Base-by-base conservation (phyloP, 2,797 vertebrate species). In the Typhlichthys subterraneus region DNA sequence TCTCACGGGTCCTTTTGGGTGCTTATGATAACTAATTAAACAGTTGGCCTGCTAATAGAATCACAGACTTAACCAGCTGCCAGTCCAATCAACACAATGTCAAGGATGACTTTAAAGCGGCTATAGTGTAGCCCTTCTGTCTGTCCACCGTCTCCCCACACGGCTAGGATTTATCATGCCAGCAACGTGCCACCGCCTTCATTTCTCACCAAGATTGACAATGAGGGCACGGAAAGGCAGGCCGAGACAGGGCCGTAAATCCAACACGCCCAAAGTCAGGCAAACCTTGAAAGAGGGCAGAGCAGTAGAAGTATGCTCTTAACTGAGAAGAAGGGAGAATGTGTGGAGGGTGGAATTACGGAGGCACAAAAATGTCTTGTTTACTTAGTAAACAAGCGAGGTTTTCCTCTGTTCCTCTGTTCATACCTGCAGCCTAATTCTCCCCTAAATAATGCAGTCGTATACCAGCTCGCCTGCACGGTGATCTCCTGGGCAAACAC, bases 271-370 rank as follows among this genome's bases (percentile, higher is more conserved):
- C 84, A 87, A 90, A 89, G 89, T 88, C 88, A 84, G 74, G 66
- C 76, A 81, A 87, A 89, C 88, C 88, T 89, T 89, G 82, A 85
- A 78, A 74, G 79, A 84, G 86, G 88, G 80, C 85, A 88, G 51
- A 12, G 70, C 69, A 69, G 59, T 61, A 73, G 78, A 80, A 85
- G 76, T 71, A 69, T 84, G 81, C 76, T 23, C 55, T 59, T 54
- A 63, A 48, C 51, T 82, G 4, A 48, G 63, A 72, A 55, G 67
- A 70, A 77, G 57, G 50, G 56, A 17, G 12, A n/a, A 13, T n/a
- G 12, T 7, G 13, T 1, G 56, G 42, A 13, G 51, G 56, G 13
- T 55, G 65, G 73, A 65, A 49, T 51, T 63, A 71, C 12, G 31
- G 13, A 69, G 54, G 66, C 63, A 67, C 71, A 55, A 75, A 48